Percentiles rank a stretch among this genome's conserved stretches.
phyloP scores from a whole-genome alignment of 2,888 invertebrate genomes.

The Branchipolynoe longqiensis region DNA sequence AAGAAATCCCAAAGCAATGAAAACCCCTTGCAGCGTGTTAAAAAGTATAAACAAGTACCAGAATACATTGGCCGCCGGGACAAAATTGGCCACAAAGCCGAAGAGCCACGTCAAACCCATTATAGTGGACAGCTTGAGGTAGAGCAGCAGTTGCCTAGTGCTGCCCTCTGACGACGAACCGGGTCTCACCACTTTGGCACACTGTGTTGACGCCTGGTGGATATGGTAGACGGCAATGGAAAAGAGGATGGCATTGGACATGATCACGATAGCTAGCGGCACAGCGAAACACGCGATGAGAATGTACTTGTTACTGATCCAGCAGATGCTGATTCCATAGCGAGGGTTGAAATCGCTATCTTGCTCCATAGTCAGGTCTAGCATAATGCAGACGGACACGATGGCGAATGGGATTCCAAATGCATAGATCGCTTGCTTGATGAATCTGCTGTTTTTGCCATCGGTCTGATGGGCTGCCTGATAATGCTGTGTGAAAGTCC shows the following conservation, averaged over 20 bases:
- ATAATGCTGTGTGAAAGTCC: constrained; percentile 78
- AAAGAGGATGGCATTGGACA: constrained; percentile 83
- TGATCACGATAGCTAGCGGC: constrained; percentile 83
- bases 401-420: constrained; percentile 81
- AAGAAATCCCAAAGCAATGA: constrained; percentile 82
- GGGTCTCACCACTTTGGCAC: background rate
- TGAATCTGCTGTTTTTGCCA: constrained; percentile 66
- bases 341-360: constrained; percentile 79
- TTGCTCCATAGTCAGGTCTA: constrained; percentile 81
- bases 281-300: constrained; percentile 84
- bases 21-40: constrained; percentile 84
- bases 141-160: constrained; percentile 61
- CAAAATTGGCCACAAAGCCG: constrained; percentile 80
- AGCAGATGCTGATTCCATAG: constrained; percentile 83
- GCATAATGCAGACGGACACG: constrained; percentile 77
- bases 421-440: constrained; percentile 79
- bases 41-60: constrained; percentile 83
- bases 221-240: constrained; percentile 84
- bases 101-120: constrained; percentile 83
- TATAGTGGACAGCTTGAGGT: constrained; percentile 73
- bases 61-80: constrained; percentile 72
- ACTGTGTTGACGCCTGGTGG: background rate
- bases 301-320: constrained; percentile 84
- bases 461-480: background rate
- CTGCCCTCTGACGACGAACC: constrained; percentile 24